Evolutionary conservation across 2,888 invertebrate species (phyloP), one percentile per base, ranked within the genome.

Genomic region (Drosophila eohydei): DNA sequence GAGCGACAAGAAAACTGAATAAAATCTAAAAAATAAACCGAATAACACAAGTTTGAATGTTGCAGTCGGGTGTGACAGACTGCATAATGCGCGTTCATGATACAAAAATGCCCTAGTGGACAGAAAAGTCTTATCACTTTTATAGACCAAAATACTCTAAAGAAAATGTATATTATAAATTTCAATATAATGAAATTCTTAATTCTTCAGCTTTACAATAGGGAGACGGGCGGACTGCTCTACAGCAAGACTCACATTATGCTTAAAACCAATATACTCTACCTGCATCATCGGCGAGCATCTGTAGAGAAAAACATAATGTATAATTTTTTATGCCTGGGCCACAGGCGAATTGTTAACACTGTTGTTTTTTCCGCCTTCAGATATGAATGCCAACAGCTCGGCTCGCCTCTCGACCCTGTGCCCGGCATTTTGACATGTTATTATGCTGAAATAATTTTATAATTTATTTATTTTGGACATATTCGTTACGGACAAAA

Each of bases 361-460:
- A 82, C 67, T 73, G 77, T 79, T 85, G 88, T 89, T 83, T 56
- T 80, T 74, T 76, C 73, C 66, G 74, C 59, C 44, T 62, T 34
- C 60, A 9, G 34, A 46, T 41, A 30, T 54, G 54, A 54, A 54
- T 54, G 38, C 28, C 28, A 40, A 54, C 54, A n/a, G 54, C 9
- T 26, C 21, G 50, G 40, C 46, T 41, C 57, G 64, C 32, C 32
- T 54, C 57, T 36, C 8, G 60, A 59, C 60, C 51, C 63, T 52
- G 61, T 67, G 61, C 50, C 58, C 58, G 55, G 67, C 60, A 78
- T 74, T 84, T 84, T 89, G 92, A 91, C 92, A 91, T 91, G 90
- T 91, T 91, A 91, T 91, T 92, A 91, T 91, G 90, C 90, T 82
- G 89, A 92, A 92, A 91, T 91, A 91, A 91, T 91, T 91, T 92